Evolutionary conservation across 2,888 invertebrate genomes (phyloP).

Genomic region (Parnassius orleans): DNA sequence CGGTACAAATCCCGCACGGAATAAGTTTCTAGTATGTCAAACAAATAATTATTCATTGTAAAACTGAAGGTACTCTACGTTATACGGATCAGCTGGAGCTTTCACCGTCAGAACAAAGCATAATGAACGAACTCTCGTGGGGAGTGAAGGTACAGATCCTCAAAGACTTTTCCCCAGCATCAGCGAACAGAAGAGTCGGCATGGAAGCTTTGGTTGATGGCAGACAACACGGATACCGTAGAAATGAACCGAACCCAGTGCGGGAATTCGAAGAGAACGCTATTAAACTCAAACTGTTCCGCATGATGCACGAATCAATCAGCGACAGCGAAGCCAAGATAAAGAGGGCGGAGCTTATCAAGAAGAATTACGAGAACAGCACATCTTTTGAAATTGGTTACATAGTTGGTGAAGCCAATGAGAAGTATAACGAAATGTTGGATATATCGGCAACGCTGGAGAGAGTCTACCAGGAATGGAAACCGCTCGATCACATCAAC

Average conservation of each 20-base stretch:
- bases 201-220: slow-evolving; percentile 26
- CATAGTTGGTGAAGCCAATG: slow-evolving; percentile 55
- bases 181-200: slow-evolving; percentile 30
- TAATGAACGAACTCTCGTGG: slow-evolving; percentile 39
- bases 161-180: slow-evolving; percentile 26
- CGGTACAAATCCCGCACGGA: no score
- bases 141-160: slow-evolving; percentile 31
- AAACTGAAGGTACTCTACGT: slow-evolving; percentile 1
- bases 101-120: slow-evolving; percentile 26
- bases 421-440: slow-evolving; percentile 50
- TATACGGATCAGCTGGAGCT: slow-evolving; percentile 9
- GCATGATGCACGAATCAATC: slow-evolving; percentile 63
- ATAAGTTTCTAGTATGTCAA: no score
- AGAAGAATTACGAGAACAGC: slow-evolving; percentile 47
- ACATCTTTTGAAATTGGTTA: slow-evolving; percentile 54
- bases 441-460: slow-evolving; percentile 51
- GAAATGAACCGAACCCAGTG: background rate
- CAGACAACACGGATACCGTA: slow-evolving; percentile 1
- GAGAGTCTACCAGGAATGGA: slow-evolving; percentile 47
- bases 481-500: slow-evolving; percentile 66
- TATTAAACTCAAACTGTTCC: slow-evolving; percentile 60
- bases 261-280: slow-evolving; percentile 36
- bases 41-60: no score
- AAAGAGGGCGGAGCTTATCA: slow-evolving; percentile 54
- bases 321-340: slow-evolving; percentile 58